A percentile compares a stretch with the other conserved stretches of the same genome.
Conservation (phyloP, 23 tunicate genomes). For the Diplosoma virens region DNA sequence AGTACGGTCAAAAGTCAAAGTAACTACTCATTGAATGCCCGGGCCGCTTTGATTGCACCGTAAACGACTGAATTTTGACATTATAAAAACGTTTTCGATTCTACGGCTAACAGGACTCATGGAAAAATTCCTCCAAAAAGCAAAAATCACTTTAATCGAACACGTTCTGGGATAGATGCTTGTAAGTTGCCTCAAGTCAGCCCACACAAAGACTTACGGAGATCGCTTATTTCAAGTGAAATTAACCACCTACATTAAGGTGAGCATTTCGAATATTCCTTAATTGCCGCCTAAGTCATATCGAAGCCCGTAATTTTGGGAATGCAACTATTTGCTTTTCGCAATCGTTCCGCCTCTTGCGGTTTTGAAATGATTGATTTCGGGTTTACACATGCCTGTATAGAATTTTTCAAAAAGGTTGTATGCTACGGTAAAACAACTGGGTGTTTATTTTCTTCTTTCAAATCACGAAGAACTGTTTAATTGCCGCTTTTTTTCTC, state of each 20-base stretch:
- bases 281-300: neutral
- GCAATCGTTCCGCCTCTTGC: too few species aligned
- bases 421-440: too few species aligned
- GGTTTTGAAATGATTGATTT: too few species aligned
- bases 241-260: neutral
- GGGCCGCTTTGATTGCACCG: constrained; percentile 52
- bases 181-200: neutral
- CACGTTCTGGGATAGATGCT: neutral
- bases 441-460: too few species aligned
- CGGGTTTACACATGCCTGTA: too few species aligned
- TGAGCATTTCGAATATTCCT: constrained; percentile 4
- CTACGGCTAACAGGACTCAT: neutral
- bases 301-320: constrained; percentile 4
- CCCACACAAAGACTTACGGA: constrained; percentile 13
- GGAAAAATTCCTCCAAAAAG: neutral
- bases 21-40: constrained; percentile 45
- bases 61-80: neutral
- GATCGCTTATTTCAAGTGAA: neutral
- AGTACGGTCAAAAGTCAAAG: constrained; percentile 12
- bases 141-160: too few species aligned
- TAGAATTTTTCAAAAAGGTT: too few species aligned
- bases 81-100: neutral
- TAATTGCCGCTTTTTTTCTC: too few species aligned
- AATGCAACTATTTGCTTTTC: neutral
- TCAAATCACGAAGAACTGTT: too few species aligned